Evolutionary conservation across 2,797 vertebrate genomes (phyloP).

Genomic region (Hyperoplus immaculatus): DNA sequence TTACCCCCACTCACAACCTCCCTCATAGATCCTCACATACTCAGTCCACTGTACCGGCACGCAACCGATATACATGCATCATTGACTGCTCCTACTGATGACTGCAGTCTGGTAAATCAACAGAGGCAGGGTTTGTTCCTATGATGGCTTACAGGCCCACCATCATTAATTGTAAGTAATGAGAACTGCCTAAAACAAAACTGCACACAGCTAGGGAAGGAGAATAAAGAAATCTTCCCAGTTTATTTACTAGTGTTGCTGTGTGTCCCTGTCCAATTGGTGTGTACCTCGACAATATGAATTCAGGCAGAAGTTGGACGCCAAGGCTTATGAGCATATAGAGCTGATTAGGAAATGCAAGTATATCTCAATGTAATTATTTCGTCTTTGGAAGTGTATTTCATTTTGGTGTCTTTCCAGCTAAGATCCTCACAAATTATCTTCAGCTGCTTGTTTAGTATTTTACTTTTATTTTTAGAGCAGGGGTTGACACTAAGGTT

Average conservation of each 20-base stretch:
- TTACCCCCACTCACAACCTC: constrained; percentile 19
- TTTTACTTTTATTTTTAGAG: neutral
- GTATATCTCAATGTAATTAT: neutral
- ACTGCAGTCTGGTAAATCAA: constrained; percentile 32
- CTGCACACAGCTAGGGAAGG: neutral
- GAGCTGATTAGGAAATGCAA: neutral
- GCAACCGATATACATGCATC: constrained; percentile 34
- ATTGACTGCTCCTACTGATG: constrained; percentile 27
- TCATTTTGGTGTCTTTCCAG: neutral
- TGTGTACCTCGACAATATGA: neutral
- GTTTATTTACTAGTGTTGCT: neutral
- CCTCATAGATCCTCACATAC: constrained; percentile 19
- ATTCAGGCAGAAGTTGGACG: neutral
- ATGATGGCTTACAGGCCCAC: constrained; percentile 1
- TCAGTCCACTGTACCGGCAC: constrained; percentile 14
- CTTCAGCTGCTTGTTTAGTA: neutral
- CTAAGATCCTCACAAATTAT: neutral
- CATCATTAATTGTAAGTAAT: neutral
- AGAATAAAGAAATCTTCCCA: neutral
- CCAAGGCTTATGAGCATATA: neutral
- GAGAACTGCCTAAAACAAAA: constrained; percentile 10
- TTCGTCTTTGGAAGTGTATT: neutral
- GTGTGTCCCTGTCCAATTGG: neutral
- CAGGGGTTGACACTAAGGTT: too few relatives aligned
- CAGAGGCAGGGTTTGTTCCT: constrained; percentile 35